These are phyloP conservation scores for Mesoligia furuncula DNA, from an alignment of 2,888 invertebrate genomes.

Conservation along the genomic window DNA sequence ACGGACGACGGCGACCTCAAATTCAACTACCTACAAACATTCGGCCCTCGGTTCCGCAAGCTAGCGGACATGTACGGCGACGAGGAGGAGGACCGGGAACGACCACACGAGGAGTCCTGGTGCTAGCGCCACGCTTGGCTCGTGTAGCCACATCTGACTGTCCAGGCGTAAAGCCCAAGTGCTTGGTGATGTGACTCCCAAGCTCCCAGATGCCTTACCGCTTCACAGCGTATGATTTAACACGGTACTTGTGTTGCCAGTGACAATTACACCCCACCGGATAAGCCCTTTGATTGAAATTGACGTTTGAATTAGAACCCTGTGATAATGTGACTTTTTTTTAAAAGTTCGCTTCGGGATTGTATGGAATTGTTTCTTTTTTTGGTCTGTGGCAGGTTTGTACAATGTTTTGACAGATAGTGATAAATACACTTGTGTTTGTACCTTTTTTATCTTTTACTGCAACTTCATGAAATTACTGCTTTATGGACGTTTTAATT, in stretches of 20 bases:
- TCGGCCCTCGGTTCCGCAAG: slow-evolving; percentile 98
- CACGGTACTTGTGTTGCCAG: slow-evolving; percentile 53
- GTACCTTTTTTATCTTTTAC: slow-evolving; percentile 1
- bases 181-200: slow-evolving; percentile 64
- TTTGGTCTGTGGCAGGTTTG: slow-evolving; percentile 26
- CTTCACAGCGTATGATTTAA: slow-evolving; percentile 69
- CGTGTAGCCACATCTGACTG: slow-evolving; percentile 80
- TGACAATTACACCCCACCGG: slow-evolving; percentile 62
- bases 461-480: slow-evolving; percentile 10
- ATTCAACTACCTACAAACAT: slow-evolving; percentile 98
- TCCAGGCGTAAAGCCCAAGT: slow-evolving; percentile 63
- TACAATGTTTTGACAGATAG: slow-evolving; percentile 44
- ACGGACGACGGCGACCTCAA: slow-evolving; percentile 98
- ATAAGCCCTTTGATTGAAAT: slow-evolving; percentile 55
- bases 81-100: slow-evolving; percentile 93
- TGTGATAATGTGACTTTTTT: slow-evolving; percentile 56
- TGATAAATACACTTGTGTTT: slow-evolving; percentile 23
- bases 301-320: slow-evolving; percentile 57
- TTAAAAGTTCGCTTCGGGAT: slow-evolving; percentile 53
- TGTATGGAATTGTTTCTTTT: slow-evolving; percentile 37
- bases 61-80: slow-evolving; percentile 98
- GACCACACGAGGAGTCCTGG: slow-evolving; percentile 95
- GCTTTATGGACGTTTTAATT: slow-evolving; percentile 14
- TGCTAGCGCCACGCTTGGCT: slow-evolving; percentile 92
- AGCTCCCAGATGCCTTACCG: slow-evolving; percentile 83